phyloP scores from a whole-genome alignment of 2,797 vertebrate species.

The Nyctalus aviator region DNA sequence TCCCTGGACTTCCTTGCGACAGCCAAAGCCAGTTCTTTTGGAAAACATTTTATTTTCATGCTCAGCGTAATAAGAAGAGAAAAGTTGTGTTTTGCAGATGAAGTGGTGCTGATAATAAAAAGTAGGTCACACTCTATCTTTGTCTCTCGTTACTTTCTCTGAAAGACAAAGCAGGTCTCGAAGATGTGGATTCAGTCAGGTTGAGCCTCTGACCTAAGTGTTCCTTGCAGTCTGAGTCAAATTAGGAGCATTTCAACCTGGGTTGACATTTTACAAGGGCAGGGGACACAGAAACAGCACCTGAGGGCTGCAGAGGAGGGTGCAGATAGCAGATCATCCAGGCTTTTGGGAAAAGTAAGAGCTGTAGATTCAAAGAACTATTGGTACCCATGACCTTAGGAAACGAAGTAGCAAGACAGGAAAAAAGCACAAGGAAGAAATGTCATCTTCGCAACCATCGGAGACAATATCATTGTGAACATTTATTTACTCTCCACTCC shows the following conservation, averaged over 20 bases:
- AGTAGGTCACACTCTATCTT: conserved; percentile 78
- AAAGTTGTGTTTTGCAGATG: conserved; percentile 81
- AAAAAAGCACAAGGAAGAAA: not conserved
- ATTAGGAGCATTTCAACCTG: conserved; percentile 49
- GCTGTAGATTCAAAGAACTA: not conserved
- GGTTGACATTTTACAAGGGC: conserved; percentile 2
- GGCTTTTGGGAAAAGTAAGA: not conserved
- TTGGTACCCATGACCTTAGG: not conserved
- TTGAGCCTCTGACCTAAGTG: conserved; percentile 38
- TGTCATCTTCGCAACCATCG: rapidly evolving
- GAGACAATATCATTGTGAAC: not conserved
- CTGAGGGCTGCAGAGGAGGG: not conserved
- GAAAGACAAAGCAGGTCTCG: conserved; percentile 71
- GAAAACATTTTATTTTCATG: conserved; percentile 85
- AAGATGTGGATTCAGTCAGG: conserved; percentile 58
- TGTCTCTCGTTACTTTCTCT: conserved; percentile 65
- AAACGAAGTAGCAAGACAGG: not conserved
- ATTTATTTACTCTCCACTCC: not conserved
- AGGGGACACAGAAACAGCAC: not conserved
- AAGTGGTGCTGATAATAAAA: conserved; percentile 79
- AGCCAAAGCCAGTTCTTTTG: conserved; percentile 84
- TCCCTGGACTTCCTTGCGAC: conserved; percentile 81
- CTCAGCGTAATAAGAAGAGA: conserved; percentile 78
- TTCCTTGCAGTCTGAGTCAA: conserved; percentile 49
- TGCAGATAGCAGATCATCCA: not conserved